Base-by-base conservation (phyloP, 2,797 vertebrate species). In the Micropoecilia bifurca region DNA sequence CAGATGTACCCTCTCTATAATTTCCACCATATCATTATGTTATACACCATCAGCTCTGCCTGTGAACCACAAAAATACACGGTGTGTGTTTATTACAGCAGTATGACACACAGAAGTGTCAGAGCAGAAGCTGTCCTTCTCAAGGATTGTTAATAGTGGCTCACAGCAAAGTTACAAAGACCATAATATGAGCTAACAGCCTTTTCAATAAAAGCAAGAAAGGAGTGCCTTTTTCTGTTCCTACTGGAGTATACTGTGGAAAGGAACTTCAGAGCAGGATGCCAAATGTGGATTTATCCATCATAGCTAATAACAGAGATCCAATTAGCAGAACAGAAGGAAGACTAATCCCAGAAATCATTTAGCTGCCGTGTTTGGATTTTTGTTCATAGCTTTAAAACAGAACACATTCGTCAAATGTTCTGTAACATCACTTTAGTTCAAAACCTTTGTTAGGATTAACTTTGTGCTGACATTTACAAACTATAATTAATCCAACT, bases 271-370 rank as follows among this genome's bases (percentile, higher is more conserved):
- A 78, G 28, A 25, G 77, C 78, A 78, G 53, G 33, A 71, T 3
- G 13, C 30, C 0, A 8, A 79, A 83, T 81, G 78, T 80, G 73
- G 76, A 89, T 88, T 83, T 80, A 89, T 79, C 79, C 69, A 68
- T 83, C 81, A 73, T 84, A 36, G 1, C 85, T 91, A 92, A 91
- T 93, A 91, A 91, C 83, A 85, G 73, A 89, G 87, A 92, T 88
- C 83, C 85, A 91, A 91, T 94, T 89, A 91, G 90, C 83, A 88
- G 83, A 88, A 86, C 78, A 79, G 84, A 83, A 78, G 47, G 50
- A 66, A 82, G 76, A 91, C 87, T 84, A 87, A 86, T 88, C 85
- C 80, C 75, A 50, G 75, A 85, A 87, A 89, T 90, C 68, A 90
- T 94, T 90, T 91, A 85, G 86, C 73, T 81, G 33, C 57, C 73